Percentiles rank a stretch among this genome's conserved stretches.
Conservation (phyloP, 2,797 vertebrate species). For the Hippopotamyrus pictus region DNA sequence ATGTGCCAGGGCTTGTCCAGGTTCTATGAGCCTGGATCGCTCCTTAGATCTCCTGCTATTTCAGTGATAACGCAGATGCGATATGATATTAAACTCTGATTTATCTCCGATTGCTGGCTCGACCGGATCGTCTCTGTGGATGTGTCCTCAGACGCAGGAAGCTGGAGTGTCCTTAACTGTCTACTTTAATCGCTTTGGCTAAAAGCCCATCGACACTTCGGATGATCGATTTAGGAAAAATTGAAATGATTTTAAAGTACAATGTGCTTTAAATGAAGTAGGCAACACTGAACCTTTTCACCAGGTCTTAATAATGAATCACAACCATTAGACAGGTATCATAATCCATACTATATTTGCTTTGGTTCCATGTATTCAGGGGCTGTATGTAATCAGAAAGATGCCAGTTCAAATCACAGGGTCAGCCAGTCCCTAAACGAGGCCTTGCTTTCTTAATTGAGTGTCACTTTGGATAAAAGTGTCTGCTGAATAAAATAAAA, state of each 20-base stretch:
- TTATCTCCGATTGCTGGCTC: neutral
- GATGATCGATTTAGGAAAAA: neutral
- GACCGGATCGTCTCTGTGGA: neutral
- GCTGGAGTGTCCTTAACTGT: neutral
- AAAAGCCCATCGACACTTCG: neutral
- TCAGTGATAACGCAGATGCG: neutral
- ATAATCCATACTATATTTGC: neutral
- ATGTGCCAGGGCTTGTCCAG: neutral
- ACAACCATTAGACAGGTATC: neutral
- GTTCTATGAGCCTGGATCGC: neutral
- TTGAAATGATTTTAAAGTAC: neutral
- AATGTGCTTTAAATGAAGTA: neutral
- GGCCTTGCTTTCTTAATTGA: neutral
- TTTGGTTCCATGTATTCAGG: neutral
- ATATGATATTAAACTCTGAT: neutral
- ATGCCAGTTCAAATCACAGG: neutral
- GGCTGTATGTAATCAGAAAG: neutral
- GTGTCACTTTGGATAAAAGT: neutral
- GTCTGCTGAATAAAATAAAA: neutral
- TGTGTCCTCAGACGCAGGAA: neutral
- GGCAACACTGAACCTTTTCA: neutral
- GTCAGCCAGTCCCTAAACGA: neutral
- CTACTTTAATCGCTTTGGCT: neutral
- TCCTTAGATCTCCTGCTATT: neutral
- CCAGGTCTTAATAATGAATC: neutral